These are phyloP conservation scores for Oreochromis grahami DNA, from an alignment of 2,797 vertebrate genomes.

Conservation along the genomic window DNA sequence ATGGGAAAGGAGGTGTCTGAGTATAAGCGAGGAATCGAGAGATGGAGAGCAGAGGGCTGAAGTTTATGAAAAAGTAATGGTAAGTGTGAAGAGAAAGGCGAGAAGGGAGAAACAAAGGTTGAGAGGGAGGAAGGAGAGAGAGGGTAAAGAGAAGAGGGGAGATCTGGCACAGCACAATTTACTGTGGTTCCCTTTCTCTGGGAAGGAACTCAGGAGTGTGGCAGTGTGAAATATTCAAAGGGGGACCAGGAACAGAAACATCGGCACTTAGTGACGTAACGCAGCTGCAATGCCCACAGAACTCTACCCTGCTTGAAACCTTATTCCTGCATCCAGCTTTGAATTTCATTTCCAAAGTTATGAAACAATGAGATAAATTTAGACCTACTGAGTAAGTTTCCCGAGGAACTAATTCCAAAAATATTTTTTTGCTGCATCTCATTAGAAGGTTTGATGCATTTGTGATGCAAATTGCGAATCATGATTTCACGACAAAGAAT, in stretches of 20 bases:
- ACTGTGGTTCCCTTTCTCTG: conserved; percentile 56
- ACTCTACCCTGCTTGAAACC: conserved; percentile 3
- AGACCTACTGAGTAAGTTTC: conserved; percentile 5
- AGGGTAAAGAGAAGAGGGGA: conserved; percentile 39
- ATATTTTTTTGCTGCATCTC: conserved; percentile 25
- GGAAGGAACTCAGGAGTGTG: conserved; percentile 38
- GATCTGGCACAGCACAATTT: conserved; percentile 50
- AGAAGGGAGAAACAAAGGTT: conserved; percentile 4
- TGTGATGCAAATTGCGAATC: conserved; percentile 41
- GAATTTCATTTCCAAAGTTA: conserved; percentile 42
- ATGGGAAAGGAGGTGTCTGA: not conserved
- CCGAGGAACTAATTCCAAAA: conserved; percentile 32
- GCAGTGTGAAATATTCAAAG: conserved; percentile 70
- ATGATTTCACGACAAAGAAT: conserved; percentile 27
- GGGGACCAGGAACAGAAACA: conserved; percentile 52
- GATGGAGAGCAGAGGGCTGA: conserved; percentile 10
- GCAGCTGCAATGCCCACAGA: conserved; percentile 63
- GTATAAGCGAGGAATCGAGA: conserved; percentile 10
- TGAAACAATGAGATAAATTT: conserved; percentile 34
- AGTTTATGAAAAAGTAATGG: conserved; percentile 3
- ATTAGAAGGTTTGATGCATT: conserved; percentile 37
- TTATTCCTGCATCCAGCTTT: conserved; percentile 24
- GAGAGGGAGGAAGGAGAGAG: not conserved
- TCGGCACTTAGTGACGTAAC: conserved; percentile 60
- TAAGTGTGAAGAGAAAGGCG: conserved; percentile 18